phyloP scores from a whole-genome alignment of 2,113 vertebrate genomes.

The Calcarius ornatus region DNA sequence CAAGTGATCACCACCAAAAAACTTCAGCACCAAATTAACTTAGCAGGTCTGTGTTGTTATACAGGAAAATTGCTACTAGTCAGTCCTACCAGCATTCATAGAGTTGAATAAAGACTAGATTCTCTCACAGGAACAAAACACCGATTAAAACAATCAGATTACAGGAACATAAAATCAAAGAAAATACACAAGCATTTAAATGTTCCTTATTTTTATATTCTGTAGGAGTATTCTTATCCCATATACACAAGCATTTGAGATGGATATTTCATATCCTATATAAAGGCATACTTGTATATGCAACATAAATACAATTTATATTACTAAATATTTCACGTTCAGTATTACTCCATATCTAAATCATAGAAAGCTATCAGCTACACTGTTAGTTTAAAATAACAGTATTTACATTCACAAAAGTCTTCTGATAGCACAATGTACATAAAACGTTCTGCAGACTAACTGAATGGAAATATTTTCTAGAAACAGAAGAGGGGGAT shows the following conservation, averaged over 20 bases:
- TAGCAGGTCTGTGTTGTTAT: background rate
- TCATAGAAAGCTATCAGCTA: background rate
- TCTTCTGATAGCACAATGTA: background rate
- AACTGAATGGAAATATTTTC: constrained; percentile 52
- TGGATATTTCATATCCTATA: background rate
- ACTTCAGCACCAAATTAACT: background rate
- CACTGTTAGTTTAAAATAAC: constrained; percentile 6
- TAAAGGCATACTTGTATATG: background rate
- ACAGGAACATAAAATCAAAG: background rate
- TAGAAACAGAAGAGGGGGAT: constrained; percentile 56
- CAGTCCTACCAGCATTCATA: background rate
- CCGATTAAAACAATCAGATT: background rate
- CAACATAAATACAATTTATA: background rate
- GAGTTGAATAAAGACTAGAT: background rate
- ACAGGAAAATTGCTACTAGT: background rate
- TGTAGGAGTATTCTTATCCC: background rate
- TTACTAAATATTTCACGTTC: background rate
- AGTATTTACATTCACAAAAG: background rate
- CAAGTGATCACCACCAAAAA: background rate
- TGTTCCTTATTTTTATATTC: background rate
- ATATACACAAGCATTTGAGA: background rate
- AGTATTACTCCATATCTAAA: background rate
- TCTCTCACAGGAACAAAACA: background rate
- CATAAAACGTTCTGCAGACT: constrained; percentile 31
- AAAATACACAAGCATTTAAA: background rate